Base-by-base conservation (phyloP, 2,797 vertebrate species). In the Crenichthys baileyi region DNA sequence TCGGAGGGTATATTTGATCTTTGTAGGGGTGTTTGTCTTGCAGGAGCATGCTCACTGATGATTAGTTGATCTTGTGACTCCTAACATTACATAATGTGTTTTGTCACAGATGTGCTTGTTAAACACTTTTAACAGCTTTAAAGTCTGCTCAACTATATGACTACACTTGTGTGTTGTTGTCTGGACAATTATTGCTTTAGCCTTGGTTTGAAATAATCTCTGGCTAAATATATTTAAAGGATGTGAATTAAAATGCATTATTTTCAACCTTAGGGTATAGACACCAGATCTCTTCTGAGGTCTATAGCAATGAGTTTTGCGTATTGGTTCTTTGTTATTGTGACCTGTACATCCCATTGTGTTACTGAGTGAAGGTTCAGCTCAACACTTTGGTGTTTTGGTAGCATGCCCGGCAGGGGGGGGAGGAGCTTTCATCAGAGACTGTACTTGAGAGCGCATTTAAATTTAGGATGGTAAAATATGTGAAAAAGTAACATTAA, bases 51-150 rank as follows among this genome's bases (percentile, higher is more conserved):
- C 48, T 65, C 48, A 7, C 2, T 5, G 48, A 29, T 73, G 41
- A 81, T 58, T 22, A 22, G 22, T 31, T 84, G 48, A 82, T 76
- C 73, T 56, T 61, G 24, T 71, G 81, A 53, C 44, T 68, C 20
- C 53, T 70, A 16, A 55, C 31, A 55, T 48, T 58, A 67, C 72
- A n/a, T 78, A 70, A 65, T 70, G n/a, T 79, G 50, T 48, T 46
- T 46, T 58, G 72, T 18, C 56, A 9, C 16, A 16, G 73, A 58
- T 82, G 20, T 80, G 26, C n/a, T 44, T 76, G 46, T 36, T 81
- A 5, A 18, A 36, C 53, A 50, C 29, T 3, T 20, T 70, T 71
- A 15, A 20, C 29, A 44, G 29, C 16, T 50, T 31, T 48, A 24
- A 53, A 44, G 29, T 22, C 65, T 44, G 6, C 22, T 44, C 20